Conservation (phyloP, 1,140 invertebrate species). For the Probaryconus sp. region DNA sequence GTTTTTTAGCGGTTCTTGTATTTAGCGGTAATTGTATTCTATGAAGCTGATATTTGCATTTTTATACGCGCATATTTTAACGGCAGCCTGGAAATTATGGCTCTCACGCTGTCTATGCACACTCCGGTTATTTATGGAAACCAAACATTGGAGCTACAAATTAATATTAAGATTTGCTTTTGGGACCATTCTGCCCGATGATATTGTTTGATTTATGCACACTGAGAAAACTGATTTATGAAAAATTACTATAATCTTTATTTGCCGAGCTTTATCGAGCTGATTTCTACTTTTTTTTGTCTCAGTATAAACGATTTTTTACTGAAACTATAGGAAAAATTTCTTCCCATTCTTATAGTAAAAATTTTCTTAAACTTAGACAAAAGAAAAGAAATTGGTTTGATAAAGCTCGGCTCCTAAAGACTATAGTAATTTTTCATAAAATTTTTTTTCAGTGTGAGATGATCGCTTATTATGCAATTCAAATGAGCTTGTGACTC, state of each 20-base stretch:
- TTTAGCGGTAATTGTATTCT: slow-evolving; percentile 36
- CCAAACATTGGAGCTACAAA: slow-evolving; percentile 25
- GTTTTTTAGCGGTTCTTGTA: slow-evolving; percentile 20
- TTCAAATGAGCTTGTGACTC: slow-evolving; percentile 13
- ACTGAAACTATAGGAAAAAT: no score
- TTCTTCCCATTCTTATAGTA: no score
- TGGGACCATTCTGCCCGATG: slow-evolving; percentile 4
- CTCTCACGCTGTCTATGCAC: slow-evolving; percentile 26
- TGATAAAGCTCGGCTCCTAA: no score
- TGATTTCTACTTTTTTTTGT: no score
- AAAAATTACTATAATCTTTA: no score
- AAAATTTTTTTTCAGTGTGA: no score
- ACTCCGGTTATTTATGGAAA: slow-evolving; percentile 18
- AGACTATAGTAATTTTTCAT: no score
- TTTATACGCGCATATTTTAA: slow-evolving; percentile 34
- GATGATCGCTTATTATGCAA: slow-evolving; percentile 27
- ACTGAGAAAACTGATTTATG: no score
- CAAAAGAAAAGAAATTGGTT: no score
- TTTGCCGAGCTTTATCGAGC: no score
- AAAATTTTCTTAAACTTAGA: no score
- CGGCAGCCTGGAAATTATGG: slow-evolving; percentile 13
- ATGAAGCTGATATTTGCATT: slow-evolving; percentile 31
- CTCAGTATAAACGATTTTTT: no score
- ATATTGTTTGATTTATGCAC: slow-evolving; percentile 25
- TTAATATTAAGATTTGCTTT: slow-evolving; percentile 13